These are phyloP conservation scores for Silurus meridionalis DNA, from an alignment of 2,113 vertebrate species.

Conservation along the genomic window DNA sequence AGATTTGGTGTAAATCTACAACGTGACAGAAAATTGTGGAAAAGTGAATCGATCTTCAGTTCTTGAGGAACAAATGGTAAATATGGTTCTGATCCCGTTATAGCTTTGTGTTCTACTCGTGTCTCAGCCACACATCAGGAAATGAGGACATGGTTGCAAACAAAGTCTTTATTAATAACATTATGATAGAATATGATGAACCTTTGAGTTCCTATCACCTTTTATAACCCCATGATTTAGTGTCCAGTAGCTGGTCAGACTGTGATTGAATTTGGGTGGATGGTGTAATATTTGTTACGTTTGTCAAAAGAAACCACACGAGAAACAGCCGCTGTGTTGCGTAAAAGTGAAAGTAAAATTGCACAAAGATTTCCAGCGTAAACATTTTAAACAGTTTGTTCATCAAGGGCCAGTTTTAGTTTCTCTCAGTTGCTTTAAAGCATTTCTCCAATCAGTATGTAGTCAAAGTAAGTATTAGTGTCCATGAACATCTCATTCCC, in stretches of 20 bases:
- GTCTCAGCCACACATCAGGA: not conserved
- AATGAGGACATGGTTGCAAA: not conserved
- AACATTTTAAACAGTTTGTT: too few species aligned
- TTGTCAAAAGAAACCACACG: not conserved
- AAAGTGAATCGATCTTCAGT: too few species aligned
- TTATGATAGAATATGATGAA: not conserved
- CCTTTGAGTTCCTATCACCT: not conserved
- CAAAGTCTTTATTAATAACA: not conserved
- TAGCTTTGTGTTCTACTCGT: not conserved
- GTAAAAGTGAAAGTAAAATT: not conserved
- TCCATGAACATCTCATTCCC: too few species aligned
- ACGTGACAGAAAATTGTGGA: too few species aligned
- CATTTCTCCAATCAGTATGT: too few species aligned
- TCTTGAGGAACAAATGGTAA: too few species aligned
- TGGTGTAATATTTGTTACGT: not conserved
- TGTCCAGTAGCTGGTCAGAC: not conserved
- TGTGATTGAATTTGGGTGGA: not conserved
- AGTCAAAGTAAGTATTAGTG: too few species aligned
- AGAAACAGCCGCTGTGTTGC: not conserved
- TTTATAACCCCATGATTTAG: conserved; percentile 2
- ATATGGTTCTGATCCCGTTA: too few species aligned
- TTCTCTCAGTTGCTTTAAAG: too few species aligned
- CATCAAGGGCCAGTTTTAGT: too few species aligned
- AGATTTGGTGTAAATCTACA: too few species aligned
- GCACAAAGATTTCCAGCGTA: not conserved